Percentiles rank a stretch among this genome's conserved stretches.
phyloP scores from a whole-genome alignment of 2,888 invertebrate genomes.

The Orthonevra nobilis region DNA sequence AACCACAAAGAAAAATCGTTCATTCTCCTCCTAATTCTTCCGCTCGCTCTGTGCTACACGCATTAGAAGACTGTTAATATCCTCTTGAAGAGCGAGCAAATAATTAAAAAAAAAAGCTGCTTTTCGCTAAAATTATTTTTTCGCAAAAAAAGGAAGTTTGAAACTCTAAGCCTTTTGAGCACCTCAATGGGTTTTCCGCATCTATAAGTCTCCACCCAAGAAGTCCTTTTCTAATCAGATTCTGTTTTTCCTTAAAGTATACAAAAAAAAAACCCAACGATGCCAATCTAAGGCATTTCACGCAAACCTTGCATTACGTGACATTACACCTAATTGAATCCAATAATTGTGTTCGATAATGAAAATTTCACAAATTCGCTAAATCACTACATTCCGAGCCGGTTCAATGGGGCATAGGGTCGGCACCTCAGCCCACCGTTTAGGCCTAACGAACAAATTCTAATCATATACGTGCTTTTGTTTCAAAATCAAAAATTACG shows the following conservation, averaged over 20 bases:
- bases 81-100: too few relatives aligned
- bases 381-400: slow-evolving; percentile 47
- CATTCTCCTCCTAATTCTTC: too few relatives aligned
- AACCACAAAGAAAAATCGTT: too few relatives aligned
- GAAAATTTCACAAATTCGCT: slow-evolving; percentile 41
- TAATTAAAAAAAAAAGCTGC: too few relatives aligned
- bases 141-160: too few relatives aligned
- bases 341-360: slow-evolving; percentile 41
- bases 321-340: slow-evolving; percentile 48
- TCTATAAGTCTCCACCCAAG: too few relatives aligned
- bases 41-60: too few relatives aligned
- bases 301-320: slow-evolving; percentile 49
- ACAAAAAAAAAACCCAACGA: slow-evolving; percentile 10
- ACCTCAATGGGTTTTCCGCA: too few relatives aligned
- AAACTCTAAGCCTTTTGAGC: too few relatives aligned
- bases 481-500: slow-evolving; percentile 55
- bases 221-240: too few relatives aligned
- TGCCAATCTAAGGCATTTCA: not conserved
- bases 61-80: too few relatives aligned
- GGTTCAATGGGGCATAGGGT: slow-evolving; percentile 34
- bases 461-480: slow-evolving; percentile 63
- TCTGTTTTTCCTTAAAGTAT: not conserved
- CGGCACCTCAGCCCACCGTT: slow-evolving; percentile 8
- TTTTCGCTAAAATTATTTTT: too few relatives aligned
- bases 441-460: slow-evolving; percentile 51